Evolutionary conservation across 2,888 invertebrate species (phyloP), one percentile per base, ranked within the genome.

Genomic region (Sympetrum striolatum): DNA sequence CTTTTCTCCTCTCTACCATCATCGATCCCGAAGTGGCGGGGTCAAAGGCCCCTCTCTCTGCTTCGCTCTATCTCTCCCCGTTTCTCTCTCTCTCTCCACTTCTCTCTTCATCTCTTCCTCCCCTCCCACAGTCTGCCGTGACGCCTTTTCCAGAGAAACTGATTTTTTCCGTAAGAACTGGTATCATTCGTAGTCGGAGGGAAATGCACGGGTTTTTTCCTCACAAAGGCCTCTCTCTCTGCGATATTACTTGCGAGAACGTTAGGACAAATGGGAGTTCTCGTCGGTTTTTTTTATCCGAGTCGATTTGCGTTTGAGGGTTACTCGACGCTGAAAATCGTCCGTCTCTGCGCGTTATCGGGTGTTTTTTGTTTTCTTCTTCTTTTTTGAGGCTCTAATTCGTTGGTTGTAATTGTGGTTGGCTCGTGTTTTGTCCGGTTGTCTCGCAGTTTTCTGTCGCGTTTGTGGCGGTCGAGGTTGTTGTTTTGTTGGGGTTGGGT

Each of bases 11-110:
- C 44, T 44, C n/a, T 81, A 15, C 12, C 82, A 35, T 58, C 82
- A 82, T 82, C 82, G 82, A 82, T 82, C 82, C 82, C 82, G 58
- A 58, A 35, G 82, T 58, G 82, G 58, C 82, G 82, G 35, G 82
- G 82, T 82, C 82, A 82, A 82, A 82, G 82, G 82, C 82, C 82
- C 35, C 53, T 18, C 35, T 58, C 82, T 44, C 10, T 44, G 10
- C 35, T 31, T 18, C 35, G 35, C 82, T 44, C 10, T 44, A 6
- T 25, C 81, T 48, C 81, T 44, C 44, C 80, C 79, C 44, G n/a
- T 14, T 81, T 39, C 81, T 25, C 22, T 81, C 81, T 35, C 39
- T 44, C 44, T 48, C 81, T 81, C 15, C 81, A 22, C 80, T 22
- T 37, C 80, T 35, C 18, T 22, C 37, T 37, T 22, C 18, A 15